Evolutionary conservation across 2,113 vertebrate genomes (phyloP), one percentile per base, ranked within the genome.

Genomic region (Paedocypris sp.): DNA sequence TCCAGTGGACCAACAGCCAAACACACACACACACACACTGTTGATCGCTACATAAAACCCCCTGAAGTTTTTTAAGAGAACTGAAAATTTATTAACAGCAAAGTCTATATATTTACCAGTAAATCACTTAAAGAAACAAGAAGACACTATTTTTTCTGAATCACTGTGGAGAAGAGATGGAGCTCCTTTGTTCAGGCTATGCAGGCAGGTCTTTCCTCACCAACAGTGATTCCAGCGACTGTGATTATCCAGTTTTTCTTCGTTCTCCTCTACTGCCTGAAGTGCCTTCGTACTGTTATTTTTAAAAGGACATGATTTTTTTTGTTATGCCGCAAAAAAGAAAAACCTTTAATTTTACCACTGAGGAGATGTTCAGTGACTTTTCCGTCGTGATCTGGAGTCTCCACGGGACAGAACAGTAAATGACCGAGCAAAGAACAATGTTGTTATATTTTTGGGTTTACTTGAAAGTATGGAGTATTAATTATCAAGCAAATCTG

Each of bases 221-320:
- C 68, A 39, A 47, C 79, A 83, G 87, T 86, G 74, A 78, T 90
- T 89, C 84, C 84, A 85, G 85, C 86, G 82, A 86, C 88, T 91
- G 90, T 88, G 87, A 88, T 84, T 83, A 12, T 15, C 6, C 23
- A 9, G 20, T 28, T 1, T 10, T 38, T 41, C 69, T 70, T 82
- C 13, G 25, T 47, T 48, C 29, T 84, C 80, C 88, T 83, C 83
- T 88, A 86, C 87, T 84, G 85, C 87, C 90, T 87, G 84, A 97
- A 97, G 94, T 97, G 94, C 94, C 94, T 98, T 87, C 82, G 84
- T 86, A 87, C 85, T 86, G 84, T 88, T 89, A 74, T 85, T 87
- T 91, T 90, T 86, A 88, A 83, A 85, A 53, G 78, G 75, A 78
- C 85, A 83, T 78, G 80, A 82, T 78, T 85, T 92, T 91, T 91